Percentiles rank a stretch among this genome's conserved stretches.
These are phyloP conservation scores for Ctenosaura bakeri DNA, from an alignment of 2,797 vertebrate genomes.

Conservation along the genomic window DNA sequence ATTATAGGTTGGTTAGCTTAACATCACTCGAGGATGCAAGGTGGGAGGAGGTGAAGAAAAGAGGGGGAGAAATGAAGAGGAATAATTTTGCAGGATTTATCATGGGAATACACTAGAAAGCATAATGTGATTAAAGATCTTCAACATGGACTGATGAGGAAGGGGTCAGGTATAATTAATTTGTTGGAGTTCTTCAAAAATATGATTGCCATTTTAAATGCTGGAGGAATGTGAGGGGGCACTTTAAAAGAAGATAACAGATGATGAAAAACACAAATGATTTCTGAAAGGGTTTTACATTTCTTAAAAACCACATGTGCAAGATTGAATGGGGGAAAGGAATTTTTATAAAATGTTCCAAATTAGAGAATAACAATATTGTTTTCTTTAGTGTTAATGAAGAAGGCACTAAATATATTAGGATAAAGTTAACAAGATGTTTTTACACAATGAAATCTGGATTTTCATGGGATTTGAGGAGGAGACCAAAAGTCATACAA, in stretches of 20 bases:
- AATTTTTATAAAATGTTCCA: conserved; percentile 11
- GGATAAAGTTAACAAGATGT: background rate
- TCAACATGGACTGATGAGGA: conserved; percentile 10
- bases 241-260: background rate
- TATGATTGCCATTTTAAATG: accelerated
- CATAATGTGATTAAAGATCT: background rate
- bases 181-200: conserved; percentile 38
- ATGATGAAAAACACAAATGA: background rate
- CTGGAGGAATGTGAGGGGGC: background rate
- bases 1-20: background rate
- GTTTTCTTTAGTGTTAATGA: background rate
- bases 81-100: background rate
- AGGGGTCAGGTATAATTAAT: background rate
- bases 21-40: background rate
- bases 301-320: background rate
- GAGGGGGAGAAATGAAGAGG: background rate
- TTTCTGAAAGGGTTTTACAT: background rate
- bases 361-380: conserved; percentile 2
- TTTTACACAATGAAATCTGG: background rate
- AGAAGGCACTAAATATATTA: background rate
- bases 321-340: background rate
- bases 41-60: background rate
- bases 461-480: background rate
- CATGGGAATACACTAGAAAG: background rate
- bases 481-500: background rate